Evolutionary conservation across 1,140 invertebrate species (phyloP), one percentile per base, ranked within the genome.

Genomic region (Scaptomyza hsui): DNA sequence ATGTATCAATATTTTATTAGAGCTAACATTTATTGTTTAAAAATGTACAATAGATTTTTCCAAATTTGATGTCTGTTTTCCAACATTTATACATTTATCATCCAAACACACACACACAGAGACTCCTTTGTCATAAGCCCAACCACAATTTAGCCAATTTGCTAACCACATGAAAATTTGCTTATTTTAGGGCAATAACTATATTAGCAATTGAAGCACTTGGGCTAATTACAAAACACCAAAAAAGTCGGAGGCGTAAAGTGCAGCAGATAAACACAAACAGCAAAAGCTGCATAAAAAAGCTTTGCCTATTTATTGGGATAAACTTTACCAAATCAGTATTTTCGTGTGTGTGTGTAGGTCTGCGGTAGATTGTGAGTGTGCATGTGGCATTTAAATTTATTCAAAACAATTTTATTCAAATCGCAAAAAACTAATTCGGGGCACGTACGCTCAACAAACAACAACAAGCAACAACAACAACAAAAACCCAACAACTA

Each of bases 361-460:
- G 35, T 60, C 26, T 56, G 41, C 15, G 13, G 32, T 24, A 56
- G 49, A 59, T 64, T 73, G 64, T 68, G 53, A 47, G 72, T 57
- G 48, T 72, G 75, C 55, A 69, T 76, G 53, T 80, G 73, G 76
- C 69, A 80, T 74, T 86, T 81, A 80, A 85, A 85, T 85, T 85
- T 85, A 86, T 85, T 85, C 80, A 85, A 85, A 85, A 85, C 80
- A 85, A 85, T 86, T 85, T 80, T 80, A 86, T 85, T 80, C 80
- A 85, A 85, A 85, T 85, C 80, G 81, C 80, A 85, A 85, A 85
- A 86, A 85, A 85, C 80, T 85, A 85, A 85, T 85, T 85, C 80
- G 80, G 51, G 67, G 80, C 80, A 85, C 80, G 80, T 85, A 85
- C 80, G 44, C 44, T 52, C 39, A 18, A 18, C 65, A 53, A 16